Evolutionary conservation across 1,140 invertebrate genomes (phyloP).

Genomic region (Heliconius hermathena): DNA sequence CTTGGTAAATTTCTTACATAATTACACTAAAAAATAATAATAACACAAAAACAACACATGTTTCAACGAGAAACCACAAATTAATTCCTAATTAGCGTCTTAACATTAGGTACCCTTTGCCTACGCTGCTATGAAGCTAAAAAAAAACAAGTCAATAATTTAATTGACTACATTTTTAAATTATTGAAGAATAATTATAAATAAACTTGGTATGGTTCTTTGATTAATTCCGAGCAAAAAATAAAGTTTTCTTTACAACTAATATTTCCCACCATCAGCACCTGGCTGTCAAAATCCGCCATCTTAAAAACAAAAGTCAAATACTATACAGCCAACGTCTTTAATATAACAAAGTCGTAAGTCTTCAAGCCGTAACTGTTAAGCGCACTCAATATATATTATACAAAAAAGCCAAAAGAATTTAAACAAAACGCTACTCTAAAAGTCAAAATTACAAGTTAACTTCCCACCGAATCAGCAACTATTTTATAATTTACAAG

Average conservation of each 20-base stretch:
- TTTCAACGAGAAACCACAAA: neutral
- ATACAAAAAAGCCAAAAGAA: constrained; percentile 24
- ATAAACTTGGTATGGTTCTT: too few species aligned
- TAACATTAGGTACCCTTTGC: too few species aligned
- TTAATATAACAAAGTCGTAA: constrained; percentile 16
- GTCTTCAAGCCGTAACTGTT: constrained; percentile 28
- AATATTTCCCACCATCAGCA: constrained; percentile 6
- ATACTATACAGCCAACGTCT: constrained; percentile 10
- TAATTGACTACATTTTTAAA: too few species aligned
- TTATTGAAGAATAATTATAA: too few species aligned
- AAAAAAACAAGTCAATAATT: too few species aligned
- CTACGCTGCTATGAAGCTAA: too few species aligned
- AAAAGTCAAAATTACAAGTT: constrained; percentile 47
- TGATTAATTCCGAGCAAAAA: too few species aligned
- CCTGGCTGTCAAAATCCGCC: constrained; percentile 12
- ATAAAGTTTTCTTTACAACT: neutral
- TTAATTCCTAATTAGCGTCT: neutral
- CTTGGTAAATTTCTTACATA: neutral
- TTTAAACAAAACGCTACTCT: constrained; percentile 32
- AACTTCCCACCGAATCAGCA: constrained; percentile 51
- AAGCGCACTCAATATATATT: constrained; percentile 27
- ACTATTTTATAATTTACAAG: constrained; percentile 52
- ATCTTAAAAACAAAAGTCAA: constrained; percentile 6
- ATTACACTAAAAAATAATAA: neutral
- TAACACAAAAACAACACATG: neutral